Base-by-base conservation (phyloP, 2,797 vertebrate species). In the Vultur gryphus region DNA sequence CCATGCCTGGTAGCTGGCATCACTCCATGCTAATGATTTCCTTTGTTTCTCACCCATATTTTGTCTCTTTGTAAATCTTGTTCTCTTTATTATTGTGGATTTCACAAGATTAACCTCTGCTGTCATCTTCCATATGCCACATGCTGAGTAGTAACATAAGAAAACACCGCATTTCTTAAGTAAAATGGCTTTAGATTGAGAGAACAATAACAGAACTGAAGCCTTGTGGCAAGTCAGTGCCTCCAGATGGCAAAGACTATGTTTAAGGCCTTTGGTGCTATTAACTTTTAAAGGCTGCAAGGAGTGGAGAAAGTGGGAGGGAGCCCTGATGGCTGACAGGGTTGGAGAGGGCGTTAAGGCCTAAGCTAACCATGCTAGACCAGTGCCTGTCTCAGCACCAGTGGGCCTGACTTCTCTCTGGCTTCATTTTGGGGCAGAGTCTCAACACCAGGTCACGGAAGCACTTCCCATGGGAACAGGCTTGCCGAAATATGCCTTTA, bases 51-150 rank as follows among this genome's bases (percentile, higher is more conserved):
- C 23, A 13, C 24, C 15, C 61, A 43, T 59, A 62, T 82, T 93
- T 92, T 93, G n/a, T 57, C 52, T 87, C 67, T 83, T 80, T 28
- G 23, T 87, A 80, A 91, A 89, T 48, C 0, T 9, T 73, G 37
- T 77, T 95, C 61, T 67, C 65, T 70, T 48, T 87, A 46, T 92
- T 95, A 54, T 70, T 91, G 39, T 80, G 64, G 46, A n/a, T 83
- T 31, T 90, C 52, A 46, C 64, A 89, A 85, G 71, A 91, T 76
- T 28, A 87, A 93, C 89, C 87, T 89, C 81, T 83, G 48, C 78
- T 93, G 71, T 89, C 78, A 67, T 88, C 75, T 96, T 93, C 84
- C 85, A 77, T 93, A 82, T 84, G 78, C 66, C 77, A 70, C 59
- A 43, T 84, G 72, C 92, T 90, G 80, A 91, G 83, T 49, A 87